phyloP scores from a whole-genome alignment of 2,797 vertebrate species.

The Poeciliopsis turneri region DNA sequence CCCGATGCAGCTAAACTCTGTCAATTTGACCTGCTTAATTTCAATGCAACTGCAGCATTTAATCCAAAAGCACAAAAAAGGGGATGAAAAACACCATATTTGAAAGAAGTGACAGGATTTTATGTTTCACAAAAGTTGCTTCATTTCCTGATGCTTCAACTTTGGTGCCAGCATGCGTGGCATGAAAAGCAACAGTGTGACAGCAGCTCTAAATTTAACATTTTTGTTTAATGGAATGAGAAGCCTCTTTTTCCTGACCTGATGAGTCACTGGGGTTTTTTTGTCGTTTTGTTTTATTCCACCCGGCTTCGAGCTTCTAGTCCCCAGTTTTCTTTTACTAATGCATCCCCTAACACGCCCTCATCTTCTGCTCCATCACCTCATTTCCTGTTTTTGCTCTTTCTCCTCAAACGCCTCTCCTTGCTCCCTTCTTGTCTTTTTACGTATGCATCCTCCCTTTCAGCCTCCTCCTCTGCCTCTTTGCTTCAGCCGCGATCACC shows the following conservation, averaged over 20 bases:
- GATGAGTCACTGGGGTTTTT: slow-evolving; percentile 25
- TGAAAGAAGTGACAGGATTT: neutral
- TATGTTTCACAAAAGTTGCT: neutral
- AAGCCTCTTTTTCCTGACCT: slow-evolving; percentile 11
- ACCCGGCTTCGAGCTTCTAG: neutral
- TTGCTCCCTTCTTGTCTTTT: slow-evolving; percentile 23
- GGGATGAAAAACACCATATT: neutral
- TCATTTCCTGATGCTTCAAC: neutral
- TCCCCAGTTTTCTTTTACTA: slow-evolving; percentile 2
- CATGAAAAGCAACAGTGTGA: neutral
- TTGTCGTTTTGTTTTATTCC: neutral
- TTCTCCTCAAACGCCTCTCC: neutral
- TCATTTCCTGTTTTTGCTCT: neutral
- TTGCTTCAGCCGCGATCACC: slow-evolving; percentile 42
- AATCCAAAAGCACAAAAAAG: neutral
- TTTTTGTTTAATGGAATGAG: slow-evolving; percentile 34
- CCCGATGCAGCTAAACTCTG: neutral
- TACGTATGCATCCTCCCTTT: slow-evolving; percentile 40
- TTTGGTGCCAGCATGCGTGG: neutral
- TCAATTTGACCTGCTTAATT: neutral
- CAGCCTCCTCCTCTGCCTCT: slow-evolving; percentile 19
- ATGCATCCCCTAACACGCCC: neutral
- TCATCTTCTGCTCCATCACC: neutral
- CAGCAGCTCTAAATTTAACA: slow-evolving; percentile 8
- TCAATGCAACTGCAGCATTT: neutral